These are phyloP conservation scores for Netelia melanura DNA, from an alignment of 2,888 invertebrate genomes.

Conservation along the genomic window DNA sequence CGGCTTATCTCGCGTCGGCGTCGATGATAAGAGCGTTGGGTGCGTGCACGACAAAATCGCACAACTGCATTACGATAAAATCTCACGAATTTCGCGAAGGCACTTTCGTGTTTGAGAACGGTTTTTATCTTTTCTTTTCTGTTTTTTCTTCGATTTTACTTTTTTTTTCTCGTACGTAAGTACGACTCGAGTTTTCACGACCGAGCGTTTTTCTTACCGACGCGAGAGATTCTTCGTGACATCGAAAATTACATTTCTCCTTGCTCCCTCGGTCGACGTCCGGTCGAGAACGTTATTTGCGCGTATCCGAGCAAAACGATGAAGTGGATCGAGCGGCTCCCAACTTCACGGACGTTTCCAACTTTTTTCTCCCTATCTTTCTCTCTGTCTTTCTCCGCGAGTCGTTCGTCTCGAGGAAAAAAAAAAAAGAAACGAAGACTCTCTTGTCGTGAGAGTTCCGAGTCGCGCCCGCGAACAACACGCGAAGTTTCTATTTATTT, in stretches of 20 bases:
- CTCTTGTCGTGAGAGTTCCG: constrained; percentile 41
- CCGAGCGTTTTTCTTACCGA: neutral
- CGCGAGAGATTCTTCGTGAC: neutral
- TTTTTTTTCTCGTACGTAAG: neutral
- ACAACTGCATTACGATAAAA: constrained; percentile 22
- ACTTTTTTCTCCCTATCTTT: neutral
- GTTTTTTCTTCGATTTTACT: neutral
- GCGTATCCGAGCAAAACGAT: constrained; percentile 30
- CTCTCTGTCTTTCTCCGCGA: neutral
- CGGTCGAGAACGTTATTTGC: constrained; percentile 19
- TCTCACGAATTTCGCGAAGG: neutral
- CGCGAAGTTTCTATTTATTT: constrained; percentile 63
- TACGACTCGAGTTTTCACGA: neutral
- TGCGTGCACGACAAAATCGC: constrained; percentile 21
- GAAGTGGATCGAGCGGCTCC: constrained; percentile 8
- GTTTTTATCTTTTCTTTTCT: neutral
- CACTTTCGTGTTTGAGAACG: neutral
- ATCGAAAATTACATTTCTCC: constrained; percentile 2
- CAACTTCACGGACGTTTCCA: constrained; percentile 37
- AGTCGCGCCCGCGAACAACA: constrained; percentile 38
- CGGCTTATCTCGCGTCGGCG: constrained; percentile 55
- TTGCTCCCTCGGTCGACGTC: constrained; percentile 1
- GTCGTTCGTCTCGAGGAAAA: constrained; percentile 11
- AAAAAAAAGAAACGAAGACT: constrained; percentile 31
- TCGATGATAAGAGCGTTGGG: constrained; percentile 52